These are phyloP conservation scores for Eulemur rubriventer DNA, from an alignment of 2,797 vertebrate species.

Conservation along the genomic window DNA sequence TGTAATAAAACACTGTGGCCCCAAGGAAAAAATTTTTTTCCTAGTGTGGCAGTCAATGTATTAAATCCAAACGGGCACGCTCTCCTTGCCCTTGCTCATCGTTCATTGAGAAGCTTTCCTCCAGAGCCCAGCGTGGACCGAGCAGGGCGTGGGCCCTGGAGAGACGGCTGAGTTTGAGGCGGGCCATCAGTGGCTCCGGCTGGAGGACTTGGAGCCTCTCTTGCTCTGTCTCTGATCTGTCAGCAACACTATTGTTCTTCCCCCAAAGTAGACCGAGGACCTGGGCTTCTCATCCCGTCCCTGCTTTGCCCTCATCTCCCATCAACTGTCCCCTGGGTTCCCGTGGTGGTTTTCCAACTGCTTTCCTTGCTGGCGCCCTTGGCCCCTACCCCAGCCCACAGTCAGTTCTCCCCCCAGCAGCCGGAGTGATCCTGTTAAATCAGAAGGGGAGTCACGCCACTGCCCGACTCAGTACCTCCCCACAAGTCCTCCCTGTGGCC, in stretches of 20 bases:
- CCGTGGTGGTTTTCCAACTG: neutral
- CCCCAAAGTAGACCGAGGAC: neutral
- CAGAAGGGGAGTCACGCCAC: neutral
- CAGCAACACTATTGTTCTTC: neutral
- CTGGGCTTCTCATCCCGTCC: neutral
- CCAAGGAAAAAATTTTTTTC: too few relatives aligned
- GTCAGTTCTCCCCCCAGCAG: neutral
- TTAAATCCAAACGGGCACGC: neutral
- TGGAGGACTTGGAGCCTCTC: too few relatives aligned
- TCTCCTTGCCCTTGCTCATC: neutral
- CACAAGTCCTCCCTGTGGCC: neutral
- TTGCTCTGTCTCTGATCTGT: neutral
- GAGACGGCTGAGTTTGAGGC: neutral
- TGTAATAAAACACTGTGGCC: too few relatives aligned
- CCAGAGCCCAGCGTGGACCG: neutral
- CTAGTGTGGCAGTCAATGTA: too few relatives aligned
- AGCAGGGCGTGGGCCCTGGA: too few relatives aligned
- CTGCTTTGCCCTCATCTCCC: too few relatives aligned
- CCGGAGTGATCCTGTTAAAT: neutral
- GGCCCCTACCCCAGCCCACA: neutral
- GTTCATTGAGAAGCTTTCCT: neutral
- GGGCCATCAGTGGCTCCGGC: neutral
- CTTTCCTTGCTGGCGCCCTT: neutral
- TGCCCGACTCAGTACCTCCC: neutral
- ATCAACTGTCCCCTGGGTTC: fast-evolving